Evolutionary conservation across 2,888 invertebrate species (phyloP).

Genomic region (Drosophila hamatofila): DNA sequence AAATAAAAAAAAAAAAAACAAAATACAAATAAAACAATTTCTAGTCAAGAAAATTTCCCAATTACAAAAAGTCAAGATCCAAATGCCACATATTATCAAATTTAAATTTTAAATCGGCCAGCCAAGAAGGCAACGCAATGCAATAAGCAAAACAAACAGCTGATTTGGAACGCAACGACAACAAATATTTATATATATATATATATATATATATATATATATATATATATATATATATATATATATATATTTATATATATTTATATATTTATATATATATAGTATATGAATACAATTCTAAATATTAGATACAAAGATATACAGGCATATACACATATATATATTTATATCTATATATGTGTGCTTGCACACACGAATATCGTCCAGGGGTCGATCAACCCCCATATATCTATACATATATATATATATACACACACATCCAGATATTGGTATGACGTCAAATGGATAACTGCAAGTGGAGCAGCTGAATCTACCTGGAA

Average conservation of each 20-base stretch:
- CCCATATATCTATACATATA: conserved; percentile 8
- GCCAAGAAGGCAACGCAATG: conserved; percentile 16
- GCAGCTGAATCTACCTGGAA: conserved; percentile 29
- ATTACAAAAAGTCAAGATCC: conserved; percentile 40
- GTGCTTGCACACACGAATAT: conserved; percentile 7
- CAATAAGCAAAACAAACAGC: conserved; percentile 32
- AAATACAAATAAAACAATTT: conserved; percentile 28
- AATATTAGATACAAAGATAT: conserved; percentile 11
- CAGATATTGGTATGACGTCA: conserved; percentile 37
- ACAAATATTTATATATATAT: no score
- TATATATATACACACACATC: conserved; percentile 24
- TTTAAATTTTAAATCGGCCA: conserved; percentile 24
- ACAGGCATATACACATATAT: neutral
- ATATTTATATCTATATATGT: neutral
- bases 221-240: neutral
- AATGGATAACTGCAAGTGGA: conserved; percentile 39
- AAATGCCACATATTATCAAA: conserved; percentile 18
- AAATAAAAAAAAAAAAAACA: neutral
- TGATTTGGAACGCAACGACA: conserved; percentile 35
- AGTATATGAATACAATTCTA: neutral
- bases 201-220: conserved; percentile 1
- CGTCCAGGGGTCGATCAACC: conserved; percentile 6
- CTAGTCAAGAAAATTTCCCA: conserved; percentile 56
- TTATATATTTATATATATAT: neutral
- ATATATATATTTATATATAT: neutral